Percentiles rank a stretch among this genome's conserved stretches.
Evolutionary conservation across 2,888 invertebrate genomes (phyloP).

Genomic region (Actias luna): DNA sequence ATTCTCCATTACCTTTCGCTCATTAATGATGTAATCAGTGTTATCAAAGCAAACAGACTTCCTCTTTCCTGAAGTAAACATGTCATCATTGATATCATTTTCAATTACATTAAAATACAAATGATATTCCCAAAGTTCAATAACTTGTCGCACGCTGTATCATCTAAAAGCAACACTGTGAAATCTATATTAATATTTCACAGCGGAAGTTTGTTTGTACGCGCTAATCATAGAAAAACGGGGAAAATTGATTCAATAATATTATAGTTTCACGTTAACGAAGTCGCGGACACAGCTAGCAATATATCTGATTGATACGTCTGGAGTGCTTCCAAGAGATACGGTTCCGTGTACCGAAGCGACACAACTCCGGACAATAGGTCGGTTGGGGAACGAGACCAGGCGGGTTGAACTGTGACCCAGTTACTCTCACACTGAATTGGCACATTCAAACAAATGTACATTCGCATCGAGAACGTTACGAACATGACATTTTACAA

Average conservation of each 20-base stretch:
- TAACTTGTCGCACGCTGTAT: too few relatives aligned
- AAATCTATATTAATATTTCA: too few relatives aligned
- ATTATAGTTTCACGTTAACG: too few relatives aligned
- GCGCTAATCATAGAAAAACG: too few relatives aligned
- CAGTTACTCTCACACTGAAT: background rate
- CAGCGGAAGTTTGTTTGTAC: too few relatives aligned
- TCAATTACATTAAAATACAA: background rate
- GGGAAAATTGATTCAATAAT: too few relatives aligned
- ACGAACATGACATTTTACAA: too few relatives aligned
- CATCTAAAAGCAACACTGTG: too few relatives aligned
- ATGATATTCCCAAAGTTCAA: background rate
- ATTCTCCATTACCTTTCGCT: background rate
- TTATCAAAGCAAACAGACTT: too few relatives aligned
- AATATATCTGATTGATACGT: background rate
- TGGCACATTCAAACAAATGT: background rate
- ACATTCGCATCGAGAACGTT: background rate
- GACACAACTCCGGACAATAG: background rate
- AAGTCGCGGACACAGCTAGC: background rate
- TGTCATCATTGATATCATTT: too few relatives aligned
- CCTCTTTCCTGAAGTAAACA: too few relatives aligned
- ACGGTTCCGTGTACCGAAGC: background rate
- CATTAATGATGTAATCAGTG: too few relatives aligned
- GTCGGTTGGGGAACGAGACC: background rate
- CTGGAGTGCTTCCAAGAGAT: background rate
- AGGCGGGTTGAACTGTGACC: conserved; percentile 1